phyloP scores from a whole-genome alignment of 2,888 invertebrate genomes.

The Oscheius sp. region DNA sequence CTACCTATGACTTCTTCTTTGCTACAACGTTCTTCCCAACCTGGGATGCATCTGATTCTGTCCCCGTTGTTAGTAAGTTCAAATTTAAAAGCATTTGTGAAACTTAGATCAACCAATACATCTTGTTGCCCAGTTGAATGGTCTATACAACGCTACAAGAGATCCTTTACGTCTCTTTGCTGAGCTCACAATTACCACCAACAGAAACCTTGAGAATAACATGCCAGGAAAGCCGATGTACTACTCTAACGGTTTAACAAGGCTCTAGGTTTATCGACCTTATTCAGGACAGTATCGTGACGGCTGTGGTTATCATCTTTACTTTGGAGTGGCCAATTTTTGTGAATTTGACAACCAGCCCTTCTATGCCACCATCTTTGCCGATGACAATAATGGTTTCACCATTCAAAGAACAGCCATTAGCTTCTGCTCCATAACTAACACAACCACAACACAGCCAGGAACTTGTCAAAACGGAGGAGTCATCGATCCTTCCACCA shows the following conservation, averaged over 20 bases:
- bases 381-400: constrained; percentile 59
- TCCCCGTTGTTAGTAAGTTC: constrained; percentile 39
- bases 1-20: constrained; percentile 55
- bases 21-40: constrained; percentile 28
- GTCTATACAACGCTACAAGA: constrained; percentile 42
- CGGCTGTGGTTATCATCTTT: constrained; percentile 58
- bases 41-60: constrained; percentile 43
- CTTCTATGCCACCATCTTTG: constrained; percentile 57
- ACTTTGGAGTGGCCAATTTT: constrained; percentile 57
- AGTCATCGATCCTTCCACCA: constrained; percentile 52
- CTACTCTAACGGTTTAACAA: constrained; percentile 50
- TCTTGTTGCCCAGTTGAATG: constrained; percentile 58
- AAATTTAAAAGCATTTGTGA: neutral
- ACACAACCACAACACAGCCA: constrained; percentile 44
- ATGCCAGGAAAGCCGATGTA: constrained; percentile 51
- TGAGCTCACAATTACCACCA: constrained; percentile 56
- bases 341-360: constrained; percentile 54
- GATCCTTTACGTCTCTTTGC: constrained; percentile 62
- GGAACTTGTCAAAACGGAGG: constrained; percentile 58
- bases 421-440: constrained; percentile 50
- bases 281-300: constrained; percentile 48
- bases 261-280: neutral
- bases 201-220: constrained; percentile 36
- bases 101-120: constrained; percentile 45
- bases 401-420: constrained; percentile 57